Evolutionary conservation across 2,888 invertebrate species (phyloP), one percentile per base, ranked within the genome.

Genomic region (Chymomyza caudatula): DNA sequence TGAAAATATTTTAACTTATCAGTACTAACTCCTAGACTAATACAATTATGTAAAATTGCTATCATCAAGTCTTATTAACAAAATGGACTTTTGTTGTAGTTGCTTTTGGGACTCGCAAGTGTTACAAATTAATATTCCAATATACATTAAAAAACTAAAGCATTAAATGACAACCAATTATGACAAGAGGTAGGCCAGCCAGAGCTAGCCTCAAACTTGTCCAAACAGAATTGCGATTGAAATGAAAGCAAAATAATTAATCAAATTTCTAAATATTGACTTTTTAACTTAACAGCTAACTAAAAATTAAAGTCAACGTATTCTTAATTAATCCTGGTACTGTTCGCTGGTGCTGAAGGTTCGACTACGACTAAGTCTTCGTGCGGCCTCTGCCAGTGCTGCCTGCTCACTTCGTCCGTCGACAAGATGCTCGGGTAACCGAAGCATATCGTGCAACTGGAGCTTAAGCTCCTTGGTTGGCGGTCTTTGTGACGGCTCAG

Each of bases 401-500:
- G 78, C 78, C 49, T 74, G 65, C 52, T 78, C 84, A 19, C 63
- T 77, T 8, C 71, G 75, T 63, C 76, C 80, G 56, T 87, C 78
- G 13, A 67, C 69, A 42, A 78, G 59, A 54, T 78, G 70, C 6
- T 86, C 85, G 11, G 88, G 88, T 20, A 87, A 63, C 8, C 76
- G 70, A 4, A 88, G 69, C 44, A 88, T 80, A 63, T 87, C 77
- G 65, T 85, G 80, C 54, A 90, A 68, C 66, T 87, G 76, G 64
- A 77, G 71, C 60, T 89, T 90, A 20, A 96, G 93, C 25, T 94
- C 95, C 70, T 92, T 92, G 0, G 96, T 95, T 1, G 95, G 94
- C 15, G 97, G 96, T 2, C 98, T 92, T 67, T 92, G 91, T 3
- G 92, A 91, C 0, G 97, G 96, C 65, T 94, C 92, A 3, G 92